Percentiles rank a stretch among this genome's conserved stretches.
Conservation (phyloP, 2,113 vertebrate species). For the Cyrtonyx montezumae region DNA sequence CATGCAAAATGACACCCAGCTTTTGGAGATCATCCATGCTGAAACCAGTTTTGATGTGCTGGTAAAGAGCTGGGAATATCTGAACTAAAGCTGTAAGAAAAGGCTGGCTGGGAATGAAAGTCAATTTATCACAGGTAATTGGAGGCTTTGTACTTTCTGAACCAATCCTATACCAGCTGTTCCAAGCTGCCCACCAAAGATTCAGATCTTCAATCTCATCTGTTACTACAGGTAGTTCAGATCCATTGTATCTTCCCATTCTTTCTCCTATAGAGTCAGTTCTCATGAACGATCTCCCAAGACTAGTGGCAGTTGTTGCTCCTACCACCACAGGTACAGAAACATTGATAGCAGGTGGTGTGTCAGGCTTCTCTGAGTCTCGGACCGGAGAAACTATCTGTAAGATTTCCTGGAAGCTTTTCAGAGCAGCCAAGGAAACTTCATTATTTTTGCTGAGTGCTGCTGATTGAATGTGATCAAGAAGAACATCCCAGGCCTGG, state of each 20-base stretch:
- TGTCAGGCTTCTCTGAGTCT: slow-evolving; percentile 88
- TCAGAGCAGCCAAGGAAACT: slow-evolving; percentile 95
- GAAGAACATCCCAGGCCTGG: slow-evolving; percentile 96
- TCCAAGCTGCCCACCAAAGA: slow-evolving; percentile 99
- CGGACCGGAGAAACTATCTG: slow-evolving; percentile 93
- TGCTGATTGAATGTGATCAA: slow-evolving; percentile 98
- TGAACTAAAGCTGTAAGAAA: slow-evolving; percentile 98
- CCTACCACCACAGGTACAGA: slow-evolving; percentile 88
- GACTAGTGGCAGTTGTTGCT: slow-evolving; percentile 83
- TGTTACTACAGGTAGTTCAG: slow-evolving; percentile 79
- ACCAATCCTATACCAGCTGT: slow-evolving; percentile 94
- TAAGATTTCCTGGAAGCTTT: slow-evolving; percentile 98
- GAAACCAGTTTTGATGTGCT: slow-evolving; percentile 95
- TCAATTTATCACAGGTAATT: slow-evolving; percentile 85
- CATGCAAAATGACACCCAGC: slow-evolving; percentile 93
- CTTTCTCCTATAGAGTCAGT: slow-evolving; percentile 93
- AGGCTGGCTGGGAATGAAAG: slow-evolving; percentile 97
- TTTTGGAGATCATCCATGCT: slow-evolving; percentile 96
- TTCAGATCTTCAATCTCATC: slow-evolving; percentile 94
- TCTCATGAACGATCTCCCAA: slow-evolving; percentile 88
- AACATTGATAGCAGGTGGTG: slow-evolving; percentile 87
- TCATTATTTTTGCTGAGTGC: slow-evolving; percentile 99
- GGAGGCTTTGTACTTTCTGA: slow-evolving; percentile 94
- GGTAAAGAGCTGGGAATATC: slow-evolving; percentile 97
- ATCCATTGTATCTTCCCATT: slow-evolving; percentile 82